Evolutionary conservation across 1,140 invertebrate species (phyloP), one percentile per base, ranked within the genome.

Genomic region (Cotesia chilonis): DNA sequence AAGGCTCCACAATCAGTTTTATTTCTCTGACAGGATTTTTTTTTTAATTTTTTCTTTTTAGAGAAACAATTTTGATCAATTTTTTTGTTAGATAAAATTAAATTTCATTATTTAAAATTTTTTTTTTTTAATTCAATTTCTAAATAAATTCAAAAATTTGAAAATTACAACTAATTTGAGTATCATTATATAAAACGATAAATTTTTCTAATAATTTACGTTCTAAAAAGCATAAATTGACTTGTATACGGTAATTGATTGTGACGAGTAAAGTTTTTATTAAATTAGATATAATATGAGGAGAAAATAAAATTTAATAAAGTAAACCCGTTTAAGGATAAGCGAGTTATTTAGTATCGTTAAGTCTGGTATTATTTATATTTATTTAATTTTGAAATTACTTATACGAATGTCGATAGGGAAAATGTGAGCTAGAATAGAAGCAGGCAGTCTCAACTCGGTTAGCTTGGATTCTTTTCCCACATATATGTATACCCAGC

Each of bases 301-400:
- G 12, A n/a, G 12, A 55, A 55, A 59, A 63, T 28, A 37, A 38
- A n/a, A 4, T 37, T 12, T 9, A 55, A 55, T 9, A 55, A 12
- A 12, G 28, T 28, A 68, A 68, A 68, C 47, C 51, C 51, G 66
- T 68, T 52, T 68, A 51, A 55, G 66, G 66, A 57, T 68, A 68
- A 68, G 36, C 41, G 54, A 9, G 20, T 68, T 55, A 68, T 68
- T 55, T 68, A 68, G 10, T 68, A 55, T 20, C 38, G 2, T 68
- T 28, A 10, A 28, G 5, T 5, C 20, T 51, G 60, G 1, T 61
- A 20, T 28, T 35, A 12, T 61, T 61, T 28, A 28, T 28, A 28
- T 28, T 61, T 7, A 35, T 61, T 61, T 7, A 7, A 20, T 66
- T 20, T 17, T 66, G 9, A 47, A 51, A 17, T 51, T 52, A 38